Base-by-base conservation (phyloP, 2,113 vertebrate species). In the Carassius auratus region DNA sequence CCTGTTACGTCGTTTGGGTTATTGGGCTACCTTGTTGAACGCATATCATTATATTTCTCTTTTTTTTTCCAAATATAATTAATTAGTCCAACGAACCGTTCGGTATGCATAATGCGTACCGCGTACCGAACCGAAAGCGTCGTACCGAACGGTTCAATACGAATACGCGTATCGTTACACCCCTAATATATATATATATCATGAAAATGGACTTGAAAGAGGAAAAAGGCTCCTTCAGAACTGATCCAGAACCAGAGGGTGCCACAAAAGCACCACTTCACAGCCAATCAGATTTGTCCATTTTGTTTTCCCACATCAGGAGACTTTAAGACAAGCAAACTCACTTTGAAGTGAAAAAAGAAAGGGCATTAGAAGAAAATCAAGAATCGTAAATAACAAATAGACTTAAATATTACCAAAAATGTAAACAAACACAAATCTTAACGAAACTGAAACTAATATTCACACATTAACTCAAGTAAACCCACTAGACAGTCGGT, bases 341-440 rank as follows among this genome's bases (percentile, higher is more conserved):
- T 64, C 62, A 26, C 62, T 5, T 26, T 26, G 1, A 71, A n/a
- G 17, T n/a, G 33, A 66, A 57, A 12, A 66, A 61, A 17, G 23
- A 10, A 12, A 42, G 42, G 50, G 42, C 26, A 55, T 17, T 30
- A 55, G 2, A 75, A 57, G 36, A 13, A 26, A 74, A 12, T 0
- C 30, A 55, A 59, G 33, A 64, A 62, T 75, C 19, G 48, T 19
- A 48, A 38, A 50, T 30, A n/a, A 26, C 26, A 82, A 36, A 55
- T n/a, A 30, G 50, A 57, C n/a, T 17, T 74, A 84, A 78, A 86
- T 81, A 76, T 76, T 17, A 76, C 3, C 14, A 76, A 10, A 71
- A 73, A 42, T 12, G n/a, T 64, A 76, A 84, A 76, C 21, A 78
- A 23, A 78, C 21, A 45, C 19, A 79, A 23, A 79, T 36, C n/a